Percentiles rank a stretch among this genome's conserved stretches.
Evolutionary conservation across 2,888 invertebrate species (phyloP).

Genomic region (Chymomyza amoena): DNA sequence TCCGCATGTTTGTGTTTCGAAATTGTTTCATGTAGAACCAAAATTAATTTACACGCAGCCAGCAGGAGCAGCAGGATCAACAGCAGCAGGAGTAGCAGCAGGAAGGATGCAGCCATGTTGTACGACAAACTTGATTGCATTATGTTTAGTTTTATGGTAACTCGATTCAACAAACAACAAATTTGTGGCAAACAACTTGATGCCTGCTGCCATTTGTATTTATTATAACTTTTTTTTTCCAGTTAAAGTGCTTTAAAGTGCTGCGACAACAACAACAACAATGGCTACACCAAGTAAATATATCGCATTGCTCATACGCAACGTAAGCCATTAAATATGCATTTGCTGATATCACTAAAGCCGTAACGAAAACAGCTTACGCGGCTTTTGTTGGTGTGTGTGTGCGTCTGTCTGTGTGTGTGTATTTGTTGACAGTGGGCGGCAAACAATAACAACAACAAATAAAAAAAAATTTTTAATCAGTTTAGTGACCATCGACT

Average conservation of each 20-base stretch:
- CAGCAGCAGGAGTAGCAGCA: not conserved
- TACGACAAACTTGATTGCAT: not conserved
- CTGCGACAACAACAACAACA: not conserved
- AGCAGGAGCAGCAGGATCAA: no score
- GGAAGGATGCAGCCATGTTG: not conserved
- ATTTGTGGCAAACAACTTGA: not conserved
- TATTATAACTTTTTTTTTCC: not conserved
- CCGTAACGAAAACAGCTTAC: conserved; percentile 63
- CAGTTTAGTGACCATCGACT: not conserved
- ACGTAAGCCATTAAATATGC: conserved; percentile 69
- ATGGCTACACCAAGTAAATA: not conserved
- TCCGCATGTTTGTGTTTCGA: not conserved
- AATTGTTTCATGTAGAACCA: not conserved
- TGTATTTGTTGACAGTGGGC: conserved; percentile 13
- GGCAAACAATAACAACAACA: conserved; percentile 13
- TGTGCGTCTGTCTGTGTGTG: conserved; percentile 11
- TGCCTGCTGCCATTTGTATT: not conserved
- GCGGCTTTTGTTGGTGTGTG: conserved; percentile 39
- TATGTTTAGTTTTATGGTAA: not conserved
- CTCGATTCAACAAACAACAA: not conserved
- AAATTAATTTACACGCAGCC: conserved; percentile 1
- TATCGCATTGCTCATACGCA: conserved; percentile 57
- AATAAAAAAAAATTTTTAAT: not conserved
- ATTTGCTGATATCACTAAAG: conserved; percentile 67
- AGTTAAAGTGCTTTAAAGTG: not conserved